These are phyloP conservation scores for Paraescarpia echinospica DNA, from an alignment of 1,140 invertebrate species.

Conservation along the genomic window DNA sequence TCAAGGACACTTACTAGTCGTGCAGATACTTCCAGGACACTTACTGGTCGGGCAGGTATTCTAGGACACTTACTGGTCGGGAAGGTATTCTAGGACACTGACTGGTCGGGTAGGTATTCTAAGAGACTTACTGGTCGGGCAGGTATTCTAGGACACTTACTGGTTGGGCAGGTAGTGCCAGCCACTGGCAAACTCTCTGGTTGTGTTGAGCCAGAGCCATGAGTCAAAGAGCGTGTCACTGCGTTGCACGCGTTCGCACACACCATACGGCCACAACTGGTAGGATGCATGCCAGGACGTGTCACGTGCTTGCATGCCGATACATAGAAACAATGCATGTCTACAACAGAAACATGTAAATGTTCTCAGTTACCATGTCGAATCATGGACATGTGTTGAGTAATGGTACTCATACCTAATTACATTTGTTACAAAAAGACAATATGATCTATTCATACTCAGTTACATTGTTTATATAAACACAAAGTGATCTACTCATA, in stretches of 20 bases:
- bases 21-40: no score
- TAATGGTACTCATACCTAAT: no score
- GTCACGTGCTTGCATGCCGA: constrained; percentile 51
- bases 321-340: constrained; percentile 48
- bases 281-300: constrained; percentile 45
- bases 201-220: constrained; percentile 31
- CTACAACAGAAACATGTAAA: constrained; percentile 30
- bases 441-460: no score
- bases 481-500: no score
- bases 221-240: constrained; percentile 32
- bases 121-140: not conserved
- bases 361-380: no score
- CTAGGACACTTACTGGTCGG: not conserved
- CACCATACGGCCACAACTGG: constrained; percentile 47
- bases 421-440: no score
- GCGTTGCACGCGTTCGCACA: constrained; percentile 42
- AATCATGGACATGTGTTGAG: no score
- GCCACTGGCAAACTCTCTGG: constrained; percentile 36
- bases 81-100: no score
- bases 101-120: not conserved
- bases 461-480: no score
- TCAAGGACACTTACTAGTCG: not conserved
- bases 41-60: not conserved
- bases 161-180: constrained; percentile 43
- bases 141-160: constrained; percentile 30